Conservation (phyloP, 2,797 vertebrate genomes). For the Margarornis squamiger region DNA sequence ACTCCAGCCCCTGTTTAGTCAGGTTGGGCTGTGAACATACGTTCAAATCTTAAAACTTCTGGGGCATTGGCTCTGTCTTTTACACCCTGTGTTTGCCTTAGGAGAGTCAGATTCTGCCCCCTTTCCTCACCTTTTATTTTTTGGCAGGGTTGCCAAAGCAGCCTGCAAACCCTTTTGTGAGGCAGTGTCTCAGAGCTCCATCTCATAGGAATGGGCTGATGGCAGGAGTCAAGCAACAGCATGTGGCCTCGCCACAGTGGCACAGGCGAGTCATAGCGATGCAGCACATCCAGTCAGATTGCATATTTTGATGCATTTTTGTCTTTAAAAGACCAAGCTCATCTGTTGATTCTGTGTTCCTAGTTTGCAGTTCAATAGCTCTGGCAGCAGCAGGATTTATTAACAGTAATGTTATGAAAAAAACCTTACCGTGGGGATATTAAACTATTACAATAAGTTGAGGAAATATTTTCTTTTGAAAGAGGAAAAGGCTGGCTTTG, state of each 20-base stretch:
- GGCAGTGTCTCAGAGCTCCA: not conserved
- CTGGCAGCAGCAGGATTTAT: not conserved
- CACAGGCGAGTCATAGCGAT: fast-evolving
- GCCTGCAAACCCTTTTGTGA: not conserved
- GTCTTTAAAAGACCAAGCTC: not conserved
- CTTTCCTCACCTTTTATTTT: slow-evolving; percentile 15
- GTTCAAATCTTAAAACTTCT: not conserved
- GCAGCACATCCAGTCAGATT: not conserved
- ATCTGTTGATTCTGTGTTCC: not conserved
- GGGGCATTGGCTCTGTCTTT: not conserved
- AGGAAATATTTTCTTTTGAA: slow-evolving; percentile 41
- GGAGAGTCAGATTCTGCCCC: not conserved
- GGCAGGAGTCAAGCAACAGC: not conserved
- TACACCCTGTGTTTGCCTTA: not conserved
- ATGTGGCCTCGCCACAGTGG: fast-evolving
- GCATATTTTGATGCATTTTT: not conserved
- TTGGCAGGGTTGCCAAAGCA: not conserved
- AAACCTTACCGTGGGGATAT: not conserved
- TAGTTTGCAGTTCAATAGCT: not conserved
- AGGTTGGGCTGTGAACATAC: not conserved
- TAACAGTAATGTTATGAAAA: not conserved
- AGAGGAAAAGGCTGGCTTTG: slow-evolving; percentile 42
- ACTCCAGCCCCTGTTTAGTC: not conserved
- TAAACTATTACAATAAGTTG: slow-evolving; percentile 22
- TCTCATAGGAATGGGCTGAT: not conserved